Evolutionary conservation across 92 coral and sea anemone species (phyloP), one percentile per base, ranked within the genome.

Genomic region (Zoanthus gigantus): DNA sequence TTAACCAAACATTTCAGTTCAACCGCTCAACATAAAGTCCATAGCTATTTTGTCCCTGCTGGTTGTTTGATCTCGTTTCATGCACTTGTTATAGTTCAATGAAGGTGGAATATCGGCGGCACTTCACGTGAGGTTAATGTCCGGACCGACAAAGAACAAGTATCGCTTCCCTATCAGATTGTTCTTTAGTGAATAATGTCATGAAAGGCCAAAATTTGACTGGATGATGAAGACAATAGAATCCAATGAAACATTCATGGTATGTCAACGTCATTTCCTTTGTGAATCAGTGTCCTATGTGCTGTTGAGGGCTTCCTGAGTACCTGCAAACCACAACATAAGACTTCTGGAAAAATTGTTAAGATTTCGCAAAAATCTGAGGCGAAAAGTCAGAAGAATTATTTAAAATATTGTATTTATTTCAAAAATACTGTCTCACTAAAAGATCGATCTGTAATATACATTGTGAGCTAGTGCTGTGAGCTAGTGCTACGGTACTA

Each of bases 181-280:
- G 61, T 29, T 23, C 63, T 12, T 10, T 47, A 16, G n/a, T 15
- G 45, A 54, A 54, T 77, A 23, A 17, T 23, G 23, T 53, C 8
- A 77, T 18, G 48, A 77, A 77, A 56, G 9, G 3, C 17, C n/a
- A 5, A 4, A 77, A 30, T n/a, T 7, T 56, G 82, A 77, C 53
- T 77, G 82, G 82, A 77, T 56, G 28, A 5, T 10, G 14, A 13
- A 30, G 6, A 69, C 74, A 69, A 31, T 7, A 34, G 44, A 77
- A 16, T 31, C 31, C 48, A 29, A 11, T 5, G 14, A 10, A 31
- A 18, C 9, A 52, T 77, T 77, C 14, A 32, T 29, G 61, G 45
- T 52, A 77, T 77, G 82, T 45, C 18, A 14, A 54, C 61, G 82
- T 54, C 45, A 77, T 14, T 77, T 77, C 82, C 82, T 77, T 15